Evolutionary conservation across 2,797 vertebrate genomes (phyloP), one percentile per base, ranked within the genome.

Genomic region (Falco novaeseelandiae): DNA sequence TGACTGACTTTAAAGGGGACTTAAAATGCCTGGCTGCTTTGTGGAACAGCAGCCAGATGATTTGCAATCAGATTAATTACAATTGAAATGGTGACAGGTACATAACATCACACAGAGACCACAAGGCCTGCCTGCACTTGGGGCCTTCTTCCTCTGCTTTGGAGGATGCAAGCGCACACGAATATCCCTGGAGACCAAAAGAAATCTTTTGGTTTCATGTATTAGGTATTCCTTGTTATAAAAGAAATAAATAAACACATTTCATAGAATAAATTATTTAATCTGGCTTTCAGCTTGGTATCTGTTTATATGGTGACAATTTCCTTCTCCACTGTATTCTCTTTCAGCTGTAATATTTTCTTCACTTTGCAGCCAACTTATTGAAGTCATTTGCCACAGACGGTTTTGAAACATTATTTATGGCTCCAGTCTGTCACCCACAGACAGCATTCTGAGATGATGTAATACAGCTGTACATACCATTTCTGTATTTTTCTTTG

Each of bases 321-420:
- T 92, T 82, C 83, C 66, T 73, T 87, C 78, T 73, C 70, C 13
- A 34, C 55, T 72, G 10, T 76, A 38, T 84, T 9, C 7, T 67
- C 55, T 81, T 79, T 87, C 36, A 80, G 14, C 44, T 77, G 21
- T 80, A 85, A 46, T 76, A 46, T 87, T 80, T 85, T 67, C 74
- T 93, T 82, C 55, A 14, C 22, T 89, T 85, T 73, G 27, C 38
- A 80, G 48, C 16, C 63, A 91, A 67, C 61, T 92, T 92, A 59
- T n/a, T 92, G 63, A 91, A 95, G 48, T 80, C 20, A 85, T 92
- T 93, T 94, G 61, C 71, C 83, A 49, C 78, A 66, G 71, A 87
- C 89, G 23, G 38, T 87, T 91, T 80, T 36, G 63, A 94, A 93
- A 80, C 16, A 16, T 84, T 90, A 80, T 92, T 94, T 91, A 91